A percentile compares a stretch with the other conserved stretches of the same genome.
These are phyloP conservation scores for Phasianus colchicus DNA, from an alignment of 2,113 vertebrate species.

Conservation along the genomic window DNA sequence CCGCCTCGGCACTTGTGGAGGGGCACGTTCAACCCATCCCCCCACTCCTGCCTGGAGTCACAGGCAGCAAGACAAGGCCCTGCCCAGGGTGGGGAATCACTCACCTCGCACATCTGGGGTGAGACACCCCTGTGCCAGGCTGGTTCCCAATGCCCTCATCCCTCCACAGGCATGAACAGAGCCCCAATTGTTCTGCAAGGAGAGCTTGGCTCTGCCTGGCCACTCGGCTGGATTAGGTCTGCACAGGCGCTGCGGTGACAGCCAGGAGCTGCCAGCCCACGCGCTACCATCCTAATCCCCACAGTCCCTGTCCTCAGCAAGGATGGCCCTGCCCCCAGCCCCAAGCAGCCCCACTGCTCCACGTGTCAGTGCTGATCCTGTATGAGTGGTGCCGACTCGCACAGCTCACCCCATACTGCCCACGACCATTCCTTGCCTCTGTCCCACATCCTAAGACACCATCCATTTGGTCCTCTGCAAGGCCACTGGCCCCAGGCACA, in stretches of 20 bases:
- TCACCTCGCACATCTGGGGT: neutral
- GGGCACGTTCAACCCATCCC: neutral
- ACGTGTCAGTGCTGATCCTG: neutral
- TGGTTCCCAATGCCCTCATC: neutral
- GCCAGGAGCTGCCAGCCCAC: neutral
- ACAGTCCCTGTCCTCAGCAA: neutral
- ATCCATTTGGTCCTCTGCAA: neutral
- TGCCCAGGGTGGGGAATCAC: accelerated
- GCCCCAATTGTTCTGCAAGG: neutral
- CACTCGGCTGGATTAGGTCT: neutral
- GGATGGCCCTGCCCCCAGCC: neutral
- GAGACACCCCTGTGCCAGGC: neutral
- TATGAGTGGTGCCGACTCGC: neutral
- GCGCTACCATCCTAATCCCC: slow-evolving; percentile 8
- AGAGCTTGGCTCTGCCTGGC: accelerated
- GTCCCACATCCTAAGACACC: accelerated
- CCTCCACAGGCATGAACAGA: neutral
- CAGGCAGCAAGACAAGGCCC: neutral
- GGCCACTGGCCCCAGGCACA: neutral
- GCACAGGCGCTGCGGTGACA: neutral
- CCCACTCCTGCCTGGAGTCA: accelerated
- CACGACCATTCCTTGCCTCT: neutral
- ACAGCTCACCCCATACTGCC: neutral
- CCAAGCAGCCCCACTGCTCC: accelerated
- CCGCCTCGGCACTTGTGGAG: accelerated